A percentile compares a stretch with the other conserved stretches of the same genome.
Conservation (phyloP, 2,888 invertebrate species). For the Lacanobia wlatinum region DNA sequence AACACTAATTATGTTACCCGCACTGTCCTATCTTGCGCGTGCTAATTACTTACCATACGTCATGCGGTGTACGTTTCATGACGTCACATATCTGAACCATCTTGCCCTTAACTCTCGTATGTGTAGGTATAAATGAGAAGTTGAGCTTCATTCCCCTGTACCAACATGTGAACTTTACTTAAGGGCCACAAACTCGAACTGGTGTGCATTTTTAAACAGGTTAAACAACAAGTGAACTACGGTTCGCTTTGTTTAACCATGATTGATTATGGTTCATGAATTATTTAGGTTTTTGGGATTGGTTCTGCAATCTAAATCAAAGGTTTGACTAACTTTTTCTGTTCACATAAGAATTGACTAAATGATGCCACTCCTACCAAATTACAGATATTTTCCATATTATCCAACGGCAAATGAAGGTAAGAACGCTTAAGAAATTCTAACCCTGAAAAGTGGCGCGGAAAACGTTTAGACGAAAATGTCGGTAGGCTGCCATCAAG, state of each 20-base stretch:
- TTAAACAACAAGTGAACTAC: constrained; percentile 48
- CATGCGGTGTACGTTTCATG: constrained; percentile 76
- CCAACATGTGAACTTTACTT: constrained; percentile 81
- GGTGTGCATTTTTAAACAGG: constrained; percentile 62
- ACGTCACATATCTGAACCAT: constrained; percentile 69
- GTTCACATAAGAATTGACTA: neutral
- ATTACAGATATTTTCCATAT: neutral
- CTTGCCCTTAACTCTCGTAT: constrained; percentile 74
- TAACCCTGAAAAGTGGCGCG: constrained; percentile 2
- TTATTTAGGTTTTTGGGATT: constrained; percentile 41
- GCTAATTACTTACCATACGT: constrained; percentile 83
- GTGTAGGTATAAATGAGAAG: constrained; percentile 82
- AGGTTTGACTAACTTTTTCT: constrained; percentile 21
- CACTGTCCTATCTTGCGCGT: constrained; percentile 67
- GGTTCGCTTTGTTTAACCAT: constrained; percentile 46
- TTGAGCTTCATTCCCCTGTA: constrained; percentile 81
- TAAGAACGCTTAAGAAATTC: neutral
- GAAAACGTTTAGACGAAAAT: constrained; percentile 9
- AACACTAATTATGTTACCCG: constrained; percentile 69
- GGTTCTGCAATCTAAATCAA: constrained; percentile 33
- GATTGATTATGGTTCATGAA: constrained; percentile 50
- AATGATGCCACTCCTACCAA: neutral
- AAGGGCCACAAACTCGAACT: constrained; percentile 67
- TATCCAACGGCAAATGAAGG: neutral
- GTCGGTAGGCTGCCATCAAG: constrained; percentile 9